Evolutionary conservation across 2,113 vertebrate species (phyloP).

Genomic region (Osmerus mordax): DNA sequence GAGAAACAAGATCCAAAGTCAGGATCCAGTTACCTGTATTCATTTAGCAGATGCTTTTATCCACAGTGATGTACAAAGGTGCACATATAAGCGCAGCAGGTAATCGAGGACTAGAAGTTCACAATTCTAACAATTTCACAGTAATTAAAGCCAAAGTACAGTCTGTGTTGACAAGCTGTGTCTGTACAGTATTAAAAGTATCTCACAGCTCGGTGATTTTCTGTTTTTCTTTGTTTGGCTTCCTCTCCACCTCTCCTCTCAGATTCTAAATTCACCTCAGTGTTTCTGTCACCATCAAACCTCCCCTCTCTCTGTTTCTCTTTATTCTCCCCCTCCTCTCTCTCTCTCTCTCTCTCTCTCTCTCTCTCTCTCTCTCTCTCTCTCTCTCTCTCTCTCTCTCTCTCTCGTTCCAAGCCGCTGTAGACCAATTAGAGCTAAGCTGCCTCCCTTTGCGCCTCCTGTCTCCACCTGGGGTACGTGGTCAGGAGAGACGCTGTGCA

Average conservation of each 20-base stretch:
- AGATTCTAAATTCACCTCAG: neutral
- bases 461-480: conserved; percentile 53
- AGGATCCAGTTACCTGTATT: no score
- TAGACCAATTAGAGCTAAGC: conserved; percentile 66
- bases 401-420: conserved; percentile 28
- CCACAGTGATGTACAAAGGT: conserved; percentile 1
- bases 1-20: no score
- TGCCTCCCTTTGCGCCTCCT: conserved; percentile 55
- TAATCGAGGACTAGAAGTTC: no score
- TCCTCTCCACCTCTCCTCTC: conserved; percentile 4
- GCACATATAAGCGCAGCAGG: no score
- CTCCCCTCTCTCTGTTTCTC: neutral
- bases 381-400: neutral
- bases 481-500: conserved; percentile 62
- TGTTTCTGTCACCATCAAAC: neutral
- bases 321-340: neutral
- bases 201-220: conserved; percentile 52
- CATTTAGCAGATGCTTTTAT: neutral
- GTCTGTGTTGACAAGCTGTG: no score
- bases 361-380: neutral
- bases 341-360: neutral
- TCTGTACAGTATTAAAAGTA: no score
- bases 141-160: no score
- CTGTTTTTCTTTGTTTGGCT: neutral
- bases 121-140: no score